Evolutionary conservation across 2,113 vertebrate species (phyloP), one percentile per base, ranked within the genome.

Genomic region (Mastomys coucha): DNA sequence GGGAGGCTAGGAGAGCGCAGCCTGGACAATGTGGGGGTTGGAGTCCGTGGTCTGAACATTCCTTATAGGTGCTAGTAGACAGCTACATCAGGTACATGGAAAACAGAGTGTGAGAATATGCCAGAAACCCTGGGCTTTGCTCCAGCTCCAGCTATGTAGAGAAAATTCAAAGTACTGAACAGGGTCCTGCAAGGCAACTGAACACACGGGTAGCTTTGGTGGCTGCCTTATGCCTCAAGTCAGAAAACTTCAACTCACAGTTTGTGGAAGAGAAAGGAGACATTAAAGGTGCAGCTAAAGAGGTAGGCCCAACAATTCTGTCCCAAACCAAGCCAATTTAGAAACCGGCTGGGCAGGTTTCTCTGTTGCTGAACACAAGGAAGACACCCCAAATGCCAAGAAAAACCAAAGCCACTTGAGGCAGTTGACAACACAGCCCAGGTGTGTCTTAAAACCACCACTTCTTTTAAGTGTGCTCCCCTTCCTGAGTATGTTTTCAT

Each of bases 131-230:
- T 93, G 81, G 60, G 91, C 94, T 96, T 60, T 13, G 56, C 49
- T 93, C 93, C 92, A 97, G 89, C 42, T 96, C 80, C 88, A 89
- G 73, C 49, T 49, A n/a, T 88, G 84, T 89, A 77, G 88, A 96
- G 93, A 92, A 93, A 94, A 97, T 75, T 88, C 92, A 95, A 91
- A 87, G 78, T 45, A 63, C 95, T n/a, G n/a, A 87, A 60, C 0
- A 51, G 94, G 70, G 91, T 94, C 84, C 92, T 33, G 86, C 28
- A n/a, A 51, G 77, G 58, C 72, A 72, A 80, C 56, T 53, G 42
- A 90, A 93, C 69, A 19, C 53, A 42, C 16, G 78, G 49, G 22
- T 26, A 60, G 86, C 13, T 96, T 58, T 58, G 88, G 90, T 36
- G 31, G 84, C 45, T 60, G 85, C 72, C 28, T 93, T 96, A 78